Base-by-base conservation (phyloP, 2,797 vertebrate species). In the Argyrosomus regius region DNA sequence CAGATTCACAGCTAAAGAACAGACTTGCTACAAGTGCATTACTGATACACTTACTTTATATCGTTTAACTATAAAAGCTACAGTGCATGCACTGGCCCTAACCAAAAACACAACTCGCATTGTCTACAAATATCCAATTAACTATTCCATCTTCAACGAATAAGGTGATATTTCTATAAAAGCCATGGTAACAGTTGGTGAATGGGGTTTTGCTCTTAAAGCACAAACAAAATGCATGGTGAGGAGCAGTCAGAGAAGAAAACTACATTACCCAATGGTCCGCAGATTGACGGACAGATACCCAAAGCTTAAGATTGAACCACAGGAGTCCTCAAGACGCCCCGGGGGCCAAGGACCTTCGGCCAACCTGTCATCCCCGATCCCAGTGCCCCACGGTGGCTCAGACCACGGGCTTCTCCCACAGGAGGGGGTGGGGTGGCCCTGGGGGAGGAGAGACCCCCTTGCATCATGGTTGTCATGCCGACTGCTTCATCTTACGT, bases 401-500 rank as follows among this genome's bases (percentile, higher is more conserved):
- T 97, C 97, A 98, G 97, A 99, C 97, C 98, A 99, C 97, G 97
- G 98, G 97, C 96, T 96, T 98, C 97, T 99, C 97, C 98, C 96
- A 96, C 96, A 96, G 97, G 97, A 98, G 96, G 96, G 88, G 91
- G 92, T 91, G 88, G 90, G 93, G 82, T 88, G 90, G 92, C 90
- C 87, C 90, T 86, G 92, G 91, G 94, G 94, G 91, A 93, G 93
- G 93, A 97, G 96, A 97, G 91, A 97, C 97, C 97, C 98, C 97
- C 97, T 98, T 96, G 91, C 97, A 91, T 98, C 98, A 98, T 97
- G 98, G 98, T 99, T 99, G 98, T 98, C 98, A 99, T 99, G 98
- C 97, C 98, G 98, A 99, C 97, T 98, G 98, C 98, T 99, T 99
- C 98, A 98, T 99, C 98, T 97, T 99, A 99, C 98, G 98, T 98